Evolutionary conservation across 2,888 invertebrate species (phyloP).

Genomic region (Morpho helenor): DNA sequence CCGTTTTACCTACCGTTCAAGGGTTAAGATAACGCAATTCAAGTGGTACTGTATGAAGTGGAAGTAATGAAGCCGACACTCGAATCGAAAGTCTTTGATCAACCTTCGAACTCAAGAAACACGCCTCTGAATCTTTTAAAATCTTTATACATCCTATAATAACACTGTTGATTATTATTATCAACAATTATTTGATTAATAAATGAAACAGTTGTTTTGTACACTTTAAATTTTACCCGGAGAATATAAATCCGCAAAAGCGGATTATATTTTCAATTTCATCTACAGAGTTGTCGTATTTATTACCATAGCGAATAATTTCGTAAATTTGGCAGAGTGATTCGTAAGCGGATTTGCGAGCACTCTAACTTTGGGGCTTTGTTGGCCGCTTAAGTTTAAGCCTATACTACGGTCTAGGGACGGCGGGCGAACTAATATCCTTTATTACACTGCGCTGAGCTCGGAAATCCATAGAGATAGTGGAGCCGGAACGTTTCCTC

Average conservation of each 20-base stretch:
- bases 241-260: slow-evolving; percentile 60
- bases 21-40: slow-evolving; percentile 60
- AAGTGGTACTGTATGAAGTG: slow-evolving; percentile 54
- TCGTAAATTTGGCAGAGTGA: slow-evolving; percentile 49
- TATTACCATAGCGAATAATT: slow-evolving; percentile 24
- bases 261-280: slow-evolving; percentile 50
- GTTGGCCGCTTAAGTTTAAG: slow-evolving; percentile 43
- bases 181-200: too few relatives aligned
- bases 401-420: slow-evolving; percentile 53
- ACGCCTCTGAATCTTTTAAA: slow-evolving; percentile 34
- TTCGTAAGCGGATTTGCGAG: slow-evolving; percentile 62
- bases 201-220: slow-evolving; percentile 43
- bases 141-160: slow-evolving; percentile 48
- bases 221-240: slow-evolving; percentile 51
- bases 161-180: too few relatives aligned
- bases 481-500: slow-evolving; percentile 51
- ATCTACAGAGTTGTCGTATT: slow-evolving; percentile 32
- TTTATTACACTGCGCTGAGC: slow-evolving; percentile 50
- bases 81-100: slow-evolving; percentile 56
- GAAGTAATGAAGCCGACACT: slow-evolving; percentile 52
- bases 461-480: slow-evolving; percentile 41
- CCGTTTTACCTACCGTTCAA: slow-evolving; percentile 66
- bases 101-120: slow-evolving; percentile 42
- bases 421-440: slow-evolving; percentile 52
- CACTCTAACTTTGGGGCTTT: slow-evolving; percentile 51